A percentile compares a stretch with the other conserved stretches of the same genome.
These are phyloP conservation scores for Polypedilum pembai DNA, from an alignment of 1,140 invertebrate genomes.

Conservation along the genomic window DNA sequence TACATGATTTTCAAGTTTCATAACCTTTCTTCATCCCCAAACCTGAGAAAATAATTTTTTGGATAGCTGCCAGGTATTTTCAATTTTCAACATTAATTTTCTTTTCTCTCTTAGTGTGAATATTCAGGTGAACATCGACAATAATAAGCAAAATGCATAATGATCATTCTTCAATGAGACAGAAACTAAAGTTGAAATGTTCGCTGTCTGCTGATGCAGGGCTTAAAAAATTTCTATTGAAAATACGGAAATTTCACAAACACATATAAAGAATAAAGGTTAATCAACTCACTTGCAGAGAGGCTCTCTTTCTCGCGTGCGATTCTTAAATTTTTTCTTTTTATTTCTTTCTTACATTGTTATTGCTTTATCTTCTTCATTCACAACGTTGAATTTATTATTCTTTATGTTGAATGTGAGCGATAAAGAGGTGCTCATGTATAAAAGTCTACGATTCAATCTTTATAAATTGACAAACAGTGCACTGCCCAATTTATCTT, in stretches of 20 bases:
- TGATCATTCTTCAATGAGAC: too few relatives aligned
- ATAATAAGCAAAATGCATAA: too few relatives aligned
- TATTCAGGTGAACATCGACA: too few relatives aligned
- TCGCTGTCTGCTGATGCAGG: too few relatives aligned
- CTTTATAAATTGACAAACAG: neutral
- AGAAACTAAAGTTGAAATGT: too few relatives aligned
- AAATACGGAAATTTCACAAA: neutral
- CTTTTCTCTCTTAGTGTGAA: too few relatives aligned
- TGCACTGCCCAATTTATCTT: conserved; percentile 14
- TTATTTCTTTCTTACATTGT: neutral
- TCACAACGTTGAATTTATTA: neutral
- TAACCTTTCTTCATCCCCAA: too few relatives aligned
- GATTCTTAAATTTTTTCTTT: conserved; percentile 2
- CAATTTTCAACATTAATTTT: too few relatives aligned
- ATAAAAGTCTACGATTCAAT: neutral
- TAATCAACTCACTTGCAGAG: conserved; percentile 2
- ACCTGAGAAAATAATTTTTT: too few relatives aligned
- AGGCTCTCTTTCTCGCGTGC: neutral
- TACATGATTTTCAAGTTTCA: neutral
- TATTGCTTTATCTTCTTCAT: neutral
- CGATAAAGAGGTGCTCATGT: neutral
- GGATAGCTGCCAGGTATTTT: too few relatives aligned
- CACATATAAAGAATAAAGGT: conserved; percentile 9
- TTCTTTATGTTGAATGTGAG: neutral
- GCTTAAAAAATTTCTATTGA: too few relatives aligned